Evolutionary conservation across 2,888 invertebrate genomes (phyloP), one percentile per base, ranked within the genome.

Genomic region (Euclidia mi): DNA sequence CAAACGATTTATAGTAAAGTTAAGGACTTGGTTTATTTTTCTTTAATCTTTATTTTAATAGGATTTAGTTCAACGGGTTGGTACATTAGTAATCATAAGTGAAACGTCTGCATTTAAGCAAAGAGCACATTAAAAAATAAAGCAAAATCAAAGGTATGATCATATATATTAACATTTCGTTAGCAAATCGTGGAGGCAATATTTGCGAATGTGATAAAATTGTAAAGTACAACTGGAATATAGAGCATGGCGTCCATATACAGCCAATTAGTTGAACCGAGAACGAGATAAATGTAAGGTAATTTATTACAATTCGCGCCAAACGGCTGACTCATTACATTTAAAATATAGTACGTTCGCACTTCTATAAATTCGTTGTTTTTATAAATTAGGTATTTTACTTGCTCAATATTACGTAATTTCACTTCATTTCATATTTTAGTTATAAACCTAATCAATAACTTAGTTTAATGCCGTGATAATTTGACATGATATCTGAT

Each of bases 291-390:
- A 90, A 91, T 90, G 91, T 82, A 81, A 84, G 75, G 88, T 88
- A 87, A 91, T 91, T 89, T 89, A 89, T 90, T 87, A 86, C 84
- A 80, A 86, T 87, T 85, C 82, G 79, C 78, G 72, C 79, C 82
- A 74, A 85, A 81, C 84, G 81, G 82, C 87, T 85, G 82, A 69
- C 78, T 87, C 87, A 89, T 91, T 91, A 88, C 85, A 79, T 85
- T 87, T 88, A 87, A 91, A 90, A 89, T 89, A 90, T 89, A 82
- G 87, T 87, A 83, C 82, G 82, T 87, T 89, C 80, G 74, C 82
- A 83, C 82, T 79, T 82, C 70, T 73, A 75, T 71, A 76, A 75
- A 84, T 34, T 12, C 81, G 82, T 77, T 79, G 78, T 69, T 67
- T n/a, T 81, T 75, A 72, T 77, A 44, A 50, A 66, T n/a, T n/a